Evolutionary conservation across 2,797 vertebrate genomes (phyloP).

Genomic region (Chiloscyllium punctatum): DNA sequence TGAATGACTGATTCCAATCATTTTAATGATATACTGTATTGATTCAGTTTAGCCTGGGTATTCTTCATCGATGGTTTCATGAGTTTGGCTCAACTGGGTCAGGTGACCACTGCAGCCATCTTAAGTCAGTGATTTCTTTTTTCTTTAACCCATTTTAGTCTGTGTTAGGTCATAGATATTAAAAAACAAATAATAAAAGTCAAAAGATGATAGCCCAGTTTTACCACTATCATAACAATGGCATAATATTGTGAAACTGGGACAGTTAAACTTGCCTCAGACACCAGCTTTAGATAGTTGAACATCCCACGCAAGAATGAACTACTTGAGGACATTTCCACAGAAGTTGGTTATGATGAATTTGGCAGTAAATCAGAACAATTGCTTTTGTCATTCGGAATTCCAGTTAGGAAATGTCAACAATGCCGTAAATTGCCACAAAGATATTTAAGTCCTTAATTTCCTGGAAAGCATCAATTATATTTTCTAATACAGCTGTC

Average conservation of each 20-base stretch:
- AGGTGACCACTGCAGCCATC: too few relatives aligned
- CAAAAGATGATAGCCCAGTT: too few relatives aligned
- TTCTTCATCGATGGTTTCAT: too few relatives aligned
- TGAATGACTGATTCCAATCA: too few relatives aligned
- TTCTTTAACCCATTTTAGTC: too few relatives aligned
- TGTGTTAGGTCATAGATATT: too few relatives aligned
- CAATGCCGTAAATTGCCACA: not conserved
- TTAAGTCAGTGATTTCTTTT: too few relatives aligned
- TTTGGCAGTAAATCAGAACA: not conserved
- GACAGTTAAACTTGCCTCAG: not conserved
- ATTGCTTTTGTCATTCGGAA: not conserved
- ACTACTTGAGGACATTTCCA: not conserved
- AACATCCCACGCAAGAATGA: not conserved
- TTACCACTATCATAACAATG: not conserved
- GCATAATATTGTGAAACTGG: not conserved
- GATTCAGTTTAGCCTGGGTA: too few relatives aligned
- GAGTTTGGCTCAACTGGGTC: too few relatives aligned
- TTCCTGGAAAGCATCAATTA: not conserved
- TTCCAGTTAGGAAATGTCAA: not conserved
- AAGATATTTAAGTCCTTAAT: not conserved
- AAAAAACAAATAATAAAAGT: too few relatives aligned
- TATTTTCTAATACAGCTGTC: not conserved
- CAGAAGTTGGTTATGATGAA: not conserved
- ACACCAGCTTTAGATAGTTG: not conserved
- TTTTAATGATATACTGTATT: too few relatives aligned